Evolutionary conservation across 2,797 vertebrate species (phyloP), one percentile per base, ranked within the genome.

Genomic region (Luscinia megarhynchos): DNA sequence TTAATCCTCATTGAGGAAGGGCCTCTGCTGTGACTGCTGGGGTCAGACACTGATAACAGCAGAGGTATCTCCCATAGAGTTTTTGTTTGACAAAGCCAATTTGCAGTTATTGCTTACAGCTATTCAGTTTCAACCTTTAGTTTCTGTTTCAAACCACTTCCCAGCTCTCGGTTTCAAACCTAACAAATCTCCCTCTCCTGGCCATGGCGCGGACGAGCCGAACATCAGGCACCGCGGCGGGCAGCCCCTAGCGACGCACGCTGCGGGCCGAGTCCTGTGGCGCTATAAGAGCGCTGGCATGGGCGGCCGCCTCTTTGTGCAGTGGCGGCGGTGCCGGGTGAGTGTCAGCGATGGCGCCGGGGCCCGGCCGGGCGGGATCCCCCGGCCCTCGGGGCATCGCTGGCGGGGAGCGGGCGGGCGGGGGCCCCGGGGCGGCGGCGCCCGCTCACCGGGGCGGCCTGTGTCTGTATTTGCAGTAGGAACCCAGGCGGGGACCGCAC

Each of bases 401-500:
- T n/a, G 6, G 67, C n/a, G 51, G 90, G n/a, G 69, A 32, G 12
- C 32, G 64, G 53, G 64, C 41, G 64, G 74, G 63, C 8, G 34
- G 51, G 84, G 19, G 14, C 34, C 32, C 34, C 50, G 97, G 98
- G 98, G 97, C 48, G 45, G 8, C 10, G 38, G 66, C 57, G 18
- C 29, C n/a, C 88, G 86, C 73, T 96, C 89, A 97, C 73, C 67
- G 8, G 32, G 5, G 18, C 48, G 34, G 21, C 79, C 26, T 96
- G 55, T 86, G 55, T 69, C 95, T 87, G 97, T 74, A 94, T 97
- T 99, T 99, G 38, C 97, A 99, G 99, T 98, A 97, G 87, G 97
- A 93, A 90, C 95, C 97, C 97, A 97, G 97, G 97, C 98, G 98
- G 98, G 96, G 62, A 97, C 98, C 98, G 98, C 98, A 98, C 98